Evolutionary conservation across 2,888 invertebrate species (phyloP).

Genomic region (Drosophila fulvimacula): DNA sequence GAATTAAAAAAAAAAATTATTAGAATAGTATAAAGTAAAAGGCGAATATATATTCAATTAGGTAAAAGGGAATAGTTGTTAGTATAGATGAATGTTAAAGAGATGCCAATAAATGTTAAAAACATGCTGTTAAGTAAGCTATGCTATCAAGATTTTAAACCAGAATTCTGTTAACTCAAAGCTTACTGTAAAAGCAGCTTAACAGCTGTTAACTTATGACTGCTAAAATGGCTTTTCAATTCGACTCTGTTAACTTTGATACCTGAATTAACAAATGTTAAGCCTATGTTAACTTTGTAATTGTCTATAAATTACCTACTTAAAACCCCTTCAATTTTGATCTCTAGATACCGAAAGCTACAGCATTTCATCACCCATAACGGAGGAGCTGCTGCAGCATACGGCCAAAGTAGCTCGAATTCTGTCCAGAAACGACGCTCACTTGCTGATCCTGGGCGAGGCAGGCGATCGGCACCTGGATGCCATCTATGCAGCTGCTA

Average conservation of each 20-base stretch:
- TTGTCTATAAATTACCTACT: no score
- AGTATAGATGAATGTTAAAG: not conserved
- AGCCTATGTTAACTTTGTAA: not conserved
- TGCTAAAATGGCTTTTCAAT: not conserved
- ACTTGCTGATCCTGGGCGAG: conserved; percentile 87
- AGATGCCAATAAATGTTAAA: not conserved
- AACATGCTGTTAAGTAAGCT: not conserved
- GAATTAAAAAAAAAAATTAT: not conserved
- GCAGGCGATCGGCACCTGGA: conserved; percentile 93
- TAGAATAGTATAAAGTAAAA: not conserved
- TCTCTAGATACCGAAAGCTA: conserved; percentile 88
- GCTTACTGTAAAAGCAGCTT: not conserved
- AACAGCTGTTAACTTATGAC: no score
- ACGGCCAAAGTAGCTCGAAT: conserved; percentile 88
- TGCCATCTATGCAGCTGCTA: conserved; percentile 90
- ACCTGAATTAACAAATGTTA: not conserved
- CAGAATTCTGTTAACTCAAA: not conserved
- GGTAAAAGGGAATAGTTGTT: not conserved
- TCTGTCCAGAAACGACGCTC: conserved; percentile 86
- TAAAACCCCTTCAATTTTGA: not conserved
- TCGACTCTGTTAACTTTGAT: not conserved
- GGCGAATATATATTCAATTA: not conserved
- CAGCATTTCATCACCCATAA: conserved; percentile 87
- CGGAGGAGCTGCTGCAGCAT: conserved; percentile 88
- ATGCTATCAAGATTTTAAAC: not conserved